phyloP scores from a whole-genome alignment of 2,113 vertebrate genomes.

The Arizona elegans region DNA sequence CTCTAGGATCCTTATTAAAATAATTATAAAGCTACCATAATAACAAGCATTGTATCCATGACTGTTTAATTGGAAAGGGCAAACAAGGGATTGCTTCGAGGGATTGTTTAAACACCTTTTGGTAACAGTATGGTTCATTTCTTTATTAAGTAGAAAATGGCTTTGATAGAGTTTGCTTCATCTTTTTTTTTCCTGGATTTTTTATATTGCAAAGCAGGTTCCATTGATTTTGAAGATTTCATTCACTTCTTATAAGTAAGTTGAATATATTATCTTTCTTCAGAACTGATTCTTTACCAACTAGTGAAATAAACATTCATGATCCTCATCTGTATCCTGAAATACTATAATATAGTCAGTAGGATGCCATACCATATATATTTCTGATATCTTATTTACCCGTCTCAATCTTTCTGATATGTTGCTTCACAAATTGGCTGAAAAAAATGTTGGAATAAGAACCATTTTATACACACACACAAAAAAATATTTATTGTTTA shows the following conservation, averaged over 20 bases:
- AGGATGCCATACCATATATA: background rate
- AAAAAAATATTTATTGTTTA: background rate
- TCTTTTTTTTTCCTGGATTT: background rate
- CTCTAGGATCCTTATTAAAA: background rate
- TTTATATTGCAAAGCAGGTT: background rate
- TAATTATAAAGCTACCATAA: conserved; percentile 3
- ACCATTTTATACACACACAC: background rate
- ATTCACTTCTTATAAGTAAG: background rate
- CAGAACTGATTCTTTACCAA: background rate
- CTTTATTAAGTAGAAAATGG: background rate
- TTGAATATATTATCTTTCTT: background rate
- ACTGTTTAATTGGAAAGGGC: conserved; percentile 9
- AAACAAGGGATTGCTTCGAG: background rate
- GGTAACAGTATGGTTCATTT: background rate
- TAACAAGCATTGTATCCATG: conserved; percentile 5
- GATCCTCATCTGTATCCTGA: background rate
- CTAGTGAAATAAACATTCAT: background rate
- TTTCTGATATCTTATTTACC: background rate
- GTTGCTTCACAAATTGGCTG: background rate
- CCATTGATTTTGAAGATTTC: background rate
- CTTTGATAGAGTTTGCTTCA: background rate
- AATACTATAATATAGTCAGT: background rate
- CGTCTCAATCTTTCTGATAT: background rate
- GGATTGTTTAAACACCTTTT: background rate
- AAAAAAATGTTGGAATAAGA: background rate